Evolutionary conservation across 1,140 invertebrate genomes (phyloP).

Genomic region (Penaeus indicus): DNA sequence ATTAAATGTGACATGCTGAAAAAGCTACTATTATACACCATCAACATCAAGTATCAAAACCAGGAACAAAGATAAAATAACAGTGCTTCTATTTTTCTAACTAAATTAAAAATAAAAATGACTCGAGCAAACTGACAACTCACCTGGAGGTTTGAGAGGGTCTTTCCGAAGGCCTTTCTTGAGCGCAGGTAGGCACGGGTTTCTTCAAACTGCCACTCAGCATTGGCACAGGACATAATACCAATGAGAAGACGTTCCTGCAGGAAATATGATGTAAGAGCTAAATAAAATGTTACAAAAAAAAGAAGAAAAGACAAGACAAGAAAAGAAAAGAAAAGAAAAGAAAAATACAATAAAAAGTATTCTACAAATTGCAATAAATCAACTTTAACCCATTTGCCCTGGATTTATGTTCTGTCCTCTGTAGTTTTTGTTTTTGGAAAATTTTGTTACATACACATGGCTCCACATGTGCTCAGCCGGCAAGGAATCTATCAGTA

Average conservation of each 20-base stretch:
- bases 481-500: too few species aligned
- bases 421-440: too few species aligned
- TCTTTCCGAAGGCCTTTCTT: constrained; percentile 73
- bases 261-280: neutral
- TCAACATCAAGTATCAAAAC: neutral
- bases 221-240: constrained; percentile 69
- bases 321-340: too few species aligned
- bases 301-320: too few species aligned
- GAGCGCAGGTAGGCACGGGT: constrained; percentile 71
- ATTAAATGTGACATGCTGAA: neutral
- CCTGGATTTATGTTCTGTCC: too few species aligned
- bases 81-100: neutral
- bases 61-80: neutral
- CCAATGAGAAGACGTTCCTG: constrained; percentile 72
- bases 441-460: too few species aligned
- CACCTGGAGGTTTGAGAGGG: constrained; percentile 71
- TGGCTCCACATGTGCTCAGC: too few species aligned
- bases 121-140: constrained; percentile 16
- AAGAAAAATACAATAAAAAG: too few species aligned
- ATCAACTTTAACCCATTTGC: too few species aligned
- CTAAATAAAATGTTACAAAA: too few species aligned
- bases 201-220: constrained; percentile 73
- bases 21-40: neutral
- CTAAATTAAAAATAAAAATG: neutral
- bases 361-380: too few species aligned